Conservation (phyloP, 1,140 invertebrate genomes). For the Musca domestica region DNA sequence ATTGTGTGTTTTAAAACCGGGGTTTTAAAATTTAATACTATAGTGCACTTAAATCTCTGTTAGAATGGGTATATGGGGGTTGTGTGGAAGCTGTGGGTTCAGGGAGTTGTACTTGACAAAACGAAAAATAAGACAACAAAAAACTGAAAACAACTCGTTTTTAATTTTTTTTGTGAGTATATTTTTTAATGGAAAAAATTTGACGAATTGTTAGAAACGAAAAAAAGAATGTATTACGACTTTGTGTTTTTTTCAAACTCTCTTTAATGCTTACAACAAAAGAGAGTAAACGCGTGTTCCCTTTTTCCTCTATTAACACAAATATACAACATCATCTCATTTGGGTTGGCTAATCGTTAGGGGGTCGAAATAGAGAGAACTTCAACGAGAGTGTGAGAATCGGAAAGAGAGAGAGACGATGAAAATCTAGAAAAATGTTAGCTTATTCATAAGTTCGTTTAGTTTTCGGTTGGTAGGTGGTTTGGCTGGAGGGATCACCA, state of each 20-base stretch:
- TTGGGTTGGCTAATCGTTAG: too few relatives aligned
- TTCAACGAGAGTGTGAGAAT: neutral
- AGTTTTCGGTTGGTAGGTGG: too few relatives aligned
- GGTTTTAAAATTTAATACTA: too few relatives aligned
- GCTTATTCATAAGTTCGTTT: neutral
- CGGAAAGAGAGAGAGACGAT: neutral
- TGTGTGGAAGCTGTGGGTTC: too few relatives aligned
- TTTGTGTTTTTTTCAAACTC: slow-evolving; percentile 2
- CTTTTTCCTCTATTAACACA: neutral
- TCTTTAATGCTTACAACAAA: neutral
- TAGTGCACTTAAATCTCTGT: too few relatives aligned
- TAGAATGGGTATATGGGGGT: too few relatives aligned
- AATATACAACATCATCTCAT: too few relatives aligned
- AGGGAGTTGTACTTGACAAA: too few relatives aligned
- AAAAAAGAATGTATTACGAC: neutral
- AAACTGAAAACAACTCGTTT: too few relatives aligned
- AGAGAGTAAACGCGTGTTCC: slow-evolving; percentile 3
- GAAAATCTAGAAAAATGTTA: neutral
- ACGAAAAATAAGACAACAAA: too few relatives aligned
- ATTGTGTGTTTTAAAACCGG: too few relatives aligned
- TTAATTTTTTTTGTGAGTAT: neutral
- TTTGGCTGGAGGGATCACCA: too few relatives aligned
- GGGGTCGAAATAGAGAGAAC: slow-evolving; percentile 6
- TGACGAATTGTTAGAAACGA: neutral
- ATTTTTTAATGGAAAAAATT: neutral